Percentiles rank a stretch among this genome's conserved stretches.
These are phyloP conservation scores for Meriones psammophilus DNA, from an alignment of 2,797 vertebrate species.

Conservation along the genomic window DNA sequence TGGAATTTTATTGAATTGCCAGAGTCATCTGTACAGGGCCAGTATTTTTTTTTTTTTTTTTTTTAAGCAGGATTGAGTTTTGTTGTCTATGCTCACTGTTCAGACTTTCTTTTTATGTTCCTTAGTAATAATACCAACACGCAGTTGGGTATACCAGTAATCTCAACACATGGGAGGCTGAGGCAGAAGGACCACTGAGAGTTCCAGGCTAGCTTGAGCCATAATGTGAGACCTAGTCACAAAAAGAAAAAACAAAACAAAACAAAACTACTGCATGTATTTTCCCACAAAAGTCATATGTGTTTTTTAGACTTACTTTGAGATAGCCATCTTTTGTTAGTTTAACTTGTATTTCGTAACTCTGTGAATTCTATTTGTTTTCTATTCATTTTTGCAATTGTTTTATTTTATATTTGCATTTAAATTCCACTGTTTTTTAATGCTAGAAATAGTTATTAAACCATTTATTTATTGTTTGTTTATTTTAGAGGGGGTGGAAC, in stretches of 20 bases:
- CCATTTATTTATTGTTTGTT: neutral
- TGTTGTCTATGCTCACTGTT: neutral
- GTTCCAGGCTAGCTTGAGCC: neutral
- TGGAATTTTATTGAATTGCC: neutral
- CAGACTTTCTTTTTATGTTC: neutral
- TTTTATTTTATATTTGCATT: neutral
- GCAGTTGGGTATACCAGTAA: neutral
- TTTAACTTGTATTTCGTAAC: neutral
- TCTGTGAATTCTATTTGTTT: neutral
- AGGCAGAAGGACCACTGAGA: neutral
- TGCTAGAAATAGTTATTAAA: neutral
- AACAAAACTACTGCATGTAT: neutral
- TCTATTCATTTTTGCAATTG: neutral
- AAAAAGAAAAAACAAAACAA: neutral
- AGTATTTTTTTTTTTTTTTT: neutral
- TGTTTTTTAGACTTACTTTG: neutral
- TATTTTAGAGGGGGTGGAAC: neutral
- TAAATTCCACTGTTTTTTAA: neutral
- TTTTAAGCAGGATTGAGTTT: neutral
- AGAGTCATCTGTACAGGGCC: neutral
- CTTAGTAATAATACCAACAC: neutral
- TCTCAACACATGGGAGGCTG: neutral
- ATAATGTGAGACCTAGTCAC: neutral
- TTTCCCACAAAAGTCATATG: neutral
- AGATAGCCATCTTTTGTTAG: neutral